These are phyloP conservation scores for Lepidochitona cinerea DNA, from an alignment of 2,888 invertebrate genomes.

Conservation along the genomic window DNA sequence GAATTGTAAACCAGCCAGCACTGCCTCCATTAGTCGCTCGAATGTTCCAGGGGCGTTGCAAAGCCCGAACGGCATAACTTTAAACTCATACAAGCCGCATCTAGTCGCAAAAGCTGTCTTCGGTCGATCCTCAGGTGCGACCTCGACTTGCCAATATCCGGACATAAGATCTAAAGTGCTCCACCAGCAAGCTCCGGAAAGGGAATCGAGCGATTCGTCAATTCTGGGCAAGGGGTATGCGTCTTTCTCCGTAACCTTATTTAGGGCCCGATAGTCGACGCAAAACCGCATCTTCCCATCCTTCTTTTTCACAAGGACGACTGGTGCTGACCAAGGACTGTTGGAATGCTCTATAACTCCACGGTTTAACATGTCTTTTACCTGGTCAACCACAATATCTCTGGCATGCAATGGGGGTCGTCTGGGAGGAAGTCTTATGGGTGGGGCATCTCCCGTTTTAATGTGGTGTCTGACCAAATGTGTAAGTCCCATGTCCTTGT, in stretches of 20 bases:
- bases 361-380: not conserved
- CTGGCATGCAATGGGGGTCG: not conserved
- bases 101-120: conserved; percentile 13
- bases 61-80: conserved; percentile 17
- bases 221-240: conserved; percentile 16
- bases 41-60: conserved; percentile 13
- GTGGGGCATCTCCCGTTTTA: conserved; percentile 8
- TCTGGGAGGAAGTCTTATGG: not conserved
- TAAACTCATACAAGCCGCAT: conserved; percentile 11
- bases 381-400: not conserved
- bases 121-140: not conserved
- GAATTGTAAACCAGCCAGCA: conserved; percentile 33
- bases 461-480: not conserved
- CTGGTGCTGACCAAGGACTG: conserved; percentile 2
- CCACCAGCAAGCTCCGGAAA: conserved; percentile 6
- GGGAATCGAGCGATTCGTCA: conserved; percentile 12
- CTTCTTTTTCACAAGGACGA: conserved; percentile 10
- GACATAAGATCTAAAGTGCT: conserved; percentile 6
- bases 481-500: conserved; percentile 17
- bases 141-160: conserved; percentile 14
- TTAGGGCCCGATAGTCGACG: conserved; percentile 11
- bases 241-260: conserved; percentile 9
- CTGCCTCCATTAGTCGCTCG: conserved; percentile 5
- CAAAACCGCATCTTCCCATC: conserved; percentile 12
- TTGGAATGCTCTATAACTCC: conserved; percentile 3